Conservation (phyloP, 2,888 invertebrate species). For the Drosophila ochracea region DNA sequence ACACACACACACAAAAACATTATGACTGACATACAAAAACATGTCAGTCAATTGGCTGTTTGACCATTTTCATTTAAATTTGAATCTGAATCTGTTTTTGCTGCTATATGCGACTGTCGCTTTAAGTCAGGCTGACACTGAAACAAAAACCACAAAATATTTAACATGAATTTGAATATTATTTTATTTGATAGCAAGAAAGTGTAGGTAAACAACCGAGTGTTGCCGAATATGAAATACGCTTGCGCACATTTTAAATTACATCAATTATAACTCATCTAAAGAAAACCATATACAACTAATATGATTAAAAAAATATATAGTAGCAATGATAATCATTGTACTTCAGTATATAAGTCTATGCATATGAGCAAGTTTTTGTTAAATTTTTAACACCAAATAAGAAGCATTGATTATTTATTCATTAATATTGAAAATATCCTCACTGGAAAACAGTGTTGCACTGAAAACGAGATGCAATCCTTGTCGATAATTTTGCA, state of each 20-base stretch:
- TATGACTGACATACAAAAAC: slow-evolving; percentile 16
- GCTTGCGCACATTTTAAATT: not conserved
- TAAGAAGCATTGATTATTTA: not conserved
- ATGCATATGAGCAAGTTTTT: not conserved
- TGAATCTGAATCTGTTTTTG: slow-evolving; percentile 29
- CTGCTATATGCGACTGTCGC: slow-evolving; percentile 22
- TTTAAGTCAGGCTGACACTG: slow-evolving; percentile 57
- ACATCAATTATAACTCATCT: not conserved
- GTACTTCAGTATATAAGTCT: rapidly evolving
- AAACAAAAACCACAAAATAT: slow-evolving; percentile 66
- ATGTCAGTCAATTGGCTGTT: slow-evolving; percentile 68
- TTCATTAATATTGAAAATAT: not conserved
- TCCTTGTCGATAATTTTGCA: slow-evolving; percentile 65
- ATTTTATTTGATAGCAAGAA: slow-evolving; percentile 47
- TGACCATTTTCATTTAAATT: slow-evolving; percentile 46
- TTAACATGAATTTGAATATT: slow-evolving; percentile 49
- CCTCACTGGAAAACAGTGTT: not conserved
- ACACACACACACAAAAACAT: slow-evolving; percentile 12
- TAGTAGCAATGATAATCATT: not conserved
- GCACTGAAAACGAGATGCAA: slow-evolving; percentile 16
- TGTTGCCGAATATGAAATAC: slow-evolving; percentile 11
- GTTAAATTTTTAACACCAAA: not conserved
- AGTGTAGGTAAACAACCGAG: not conserved
- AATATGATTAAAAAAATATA: not conserved
- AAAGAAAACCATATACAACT: not conserved